Evolutionary conservation across 2,888 invertebrate species (phyloP).

Genomic region (Diarsia brunnea): DNA sequence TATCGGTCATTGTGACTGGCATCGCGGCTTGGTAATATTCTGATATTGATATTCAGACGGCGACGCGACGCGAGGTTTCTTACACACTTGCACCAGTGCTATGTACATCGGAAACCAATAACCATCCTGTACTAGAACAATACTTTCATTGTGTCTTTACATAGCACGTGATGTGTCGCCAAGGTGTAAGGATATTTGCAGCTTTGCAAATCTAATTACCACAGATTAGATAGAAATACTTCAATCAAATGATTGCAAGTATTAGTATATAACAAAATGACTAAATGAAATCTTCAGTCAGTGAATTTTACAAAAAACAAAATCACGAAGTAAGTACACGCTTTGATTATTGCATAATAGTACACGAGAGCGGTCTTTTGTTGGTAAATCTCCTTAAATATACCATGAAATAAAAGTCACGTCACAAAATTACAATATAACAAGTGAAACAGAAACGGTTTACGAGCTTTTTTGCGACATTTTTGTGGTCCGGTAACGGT

Average conservation of each 20-base stretch:
- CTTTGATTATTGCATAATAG: slow-evolving; percentile 81
- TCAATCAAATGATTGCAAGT: slow-evolving; percentile 14
- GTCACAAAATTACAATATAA: slow-evolving; percentile 84
- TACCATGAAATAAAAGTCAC: slow-evolving; percentile 85
- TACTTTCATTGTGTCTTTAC: slow-evolving; percentile 68
- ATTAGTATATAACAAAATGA: slow-evolving; percentile 1
- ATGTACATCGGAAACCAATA: slow-evolving; percentile 81
- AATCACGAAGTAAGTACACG: slow-evolving; percentile 76
- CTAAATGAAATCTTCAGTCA: slow-evolving; percentile 29
- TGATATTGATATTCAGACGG: slow-evolving; percentile 89
- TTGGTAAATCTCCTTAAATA: slow-evolving; percentile 80
- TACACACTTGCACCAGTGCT: slow-evolving; percentile 80
- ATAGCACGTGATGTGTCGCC: slow-evolving; percentile 42
- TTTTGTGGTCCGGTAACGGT: slow-evolving; percentile 87
- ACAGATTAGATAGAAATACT: slow-evolving; percentile 2
- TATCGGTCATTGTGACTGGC: slow-evolving; percentile 88
- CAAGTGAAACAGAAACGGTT: slow-evolving; percentile 88
- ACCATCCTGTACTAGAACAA: slow-evolving; percentile 71
- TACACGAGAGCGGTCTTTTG: slow-evolving; percentile 76
- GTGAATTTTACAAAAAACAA: slow-evolving; percentile 54
- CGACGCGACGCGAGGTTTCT: slow-evolving; percentile 83
- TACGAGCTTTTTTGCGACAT: slow-evolving; percentile 84
- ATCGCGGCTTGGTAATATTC: slow-evolving; percentile 83
- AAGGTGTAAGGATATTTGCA: slow-evolving; percentile 1
- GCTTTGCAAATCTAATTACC: slow-evolving; percentile 31